These are phyloP conservation scores for Pseudopipra pipra DNA, from an alignment of 2,113 vertebrate species.

Conservation along the genomic window DNA sequence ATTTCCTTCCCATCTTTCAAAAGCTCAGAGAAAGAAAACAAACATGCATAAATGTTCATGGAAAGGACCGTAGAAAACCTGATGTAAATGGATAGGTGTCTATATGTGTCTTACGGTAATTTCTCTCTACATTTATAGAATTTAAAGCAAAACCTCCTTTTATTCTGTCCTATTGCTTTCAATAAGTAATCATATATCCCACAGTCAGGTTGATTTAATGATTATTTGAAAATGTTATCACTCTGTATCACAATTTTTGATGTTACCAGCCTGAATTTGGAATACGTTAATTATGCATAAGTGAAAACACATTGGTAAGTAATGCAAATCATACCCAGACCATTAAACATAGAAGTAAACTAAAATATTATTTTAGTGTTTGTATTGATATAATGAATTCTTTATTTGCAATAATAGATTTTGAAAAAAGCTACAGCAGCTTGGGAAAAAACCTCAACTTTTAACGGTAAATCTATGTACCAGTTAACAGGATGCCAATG, in stretches of 20 bases:
- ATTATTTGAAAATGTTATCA: neutral
- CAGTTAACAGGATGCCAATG: neutral
- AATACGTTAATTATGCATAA: neutral
- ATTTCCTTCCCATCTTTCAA: neutral
- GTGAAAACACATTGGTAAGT: neutral
- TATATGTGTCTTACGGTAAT: neutral
- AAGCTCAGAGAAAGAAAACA: neutral
- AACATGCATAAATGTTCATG: neutral
- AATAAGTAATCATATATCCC: neutral
- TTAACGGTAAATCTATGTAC: neutral
- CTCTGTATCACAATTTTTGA: neutral
- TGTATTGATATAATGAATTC: neutral
- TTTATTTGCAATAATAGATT: neutral
- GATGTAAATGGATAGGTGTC: neutral
- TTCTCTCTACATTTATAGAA: neutral
- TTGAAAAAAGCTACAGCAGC: neutral
- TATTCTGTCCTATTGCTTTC: neutral
- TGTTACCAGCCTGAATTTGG: neutral
- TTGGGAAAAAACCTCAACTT: neutral
- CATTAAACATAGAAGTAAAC: neutral
- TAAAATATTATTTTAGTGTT: neutral
- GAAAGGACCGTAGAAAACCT: neutral
- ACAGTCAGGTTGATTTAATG: neutral
- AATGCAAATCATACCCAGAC: neutral
- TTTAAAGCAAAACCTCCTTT: neutral